phyloP scores from a whole-genome alignment of 2,797 vertebrate genomes.

The Spinus pinus region DNA sequence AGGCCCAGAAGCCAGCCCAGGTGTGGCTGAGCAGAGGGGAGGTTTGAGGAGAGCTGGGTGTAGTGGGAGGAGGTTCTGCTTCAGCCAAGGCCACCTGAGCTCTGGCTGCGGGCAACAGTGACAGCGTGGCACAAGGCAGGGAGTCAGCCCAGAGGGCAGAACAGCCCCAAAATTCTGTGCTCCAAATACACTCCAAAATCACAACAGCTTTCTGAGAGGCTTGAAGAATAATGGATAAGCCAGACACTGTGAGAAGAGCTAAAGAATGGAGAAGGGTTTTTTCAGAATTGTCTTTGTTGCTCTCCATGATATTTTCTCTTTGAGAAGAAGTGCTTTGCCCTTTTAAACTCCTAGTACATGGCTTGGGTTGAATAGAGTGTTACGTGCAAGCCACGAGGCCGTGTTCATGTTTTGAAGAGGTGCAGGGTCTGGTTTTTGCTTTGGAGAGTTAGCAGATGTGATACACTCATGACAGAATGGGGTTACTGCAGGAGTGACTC shows the following conservation, averaged over 20 bases:
- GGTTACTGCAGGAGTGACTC: constrained; percentile 71
- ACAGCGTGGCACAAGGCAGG: neutral
- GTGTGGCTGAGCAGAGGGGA: neutral
- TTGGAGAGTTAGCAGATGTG: constrained; percentile 43
- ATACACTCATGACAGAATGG: constrained; percentile 71
- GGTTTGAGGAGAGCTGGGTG: neutral
- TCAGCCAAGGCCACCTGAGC: neutral
- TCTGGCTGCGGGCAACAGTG: neutral
- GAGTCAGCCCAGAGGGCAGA: neutral
- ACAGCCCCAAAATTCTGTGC: neutral
- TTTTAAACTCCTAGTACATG: neutral
- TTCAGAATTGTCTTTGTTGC: neutral
- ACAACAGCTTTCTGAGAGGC: neutral
- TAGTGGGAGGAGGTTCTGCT: neutral
- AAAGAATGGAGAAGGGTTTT: neutral
- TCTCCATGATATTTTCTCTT: neutral
- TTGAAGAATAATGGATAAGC: neutral
- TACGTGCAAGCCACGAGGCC: neutral
- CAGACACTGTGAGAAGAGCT: neutral
- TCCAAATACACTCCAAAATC: neutral
- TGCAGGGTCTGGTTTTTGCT: constrained; percentile 30
- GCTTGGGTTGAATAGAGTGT: constrained; percentile 15
- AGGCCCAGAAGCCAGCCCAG: neutral
- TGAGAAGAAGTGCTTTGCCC: neutral
- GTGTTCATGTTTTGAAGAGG: neutral